These are phyloP conservation scores for Oryzias melastigma DNA, from an alignment of 2,113 vertebrate species.

Conservation along the genomic window DNA sequence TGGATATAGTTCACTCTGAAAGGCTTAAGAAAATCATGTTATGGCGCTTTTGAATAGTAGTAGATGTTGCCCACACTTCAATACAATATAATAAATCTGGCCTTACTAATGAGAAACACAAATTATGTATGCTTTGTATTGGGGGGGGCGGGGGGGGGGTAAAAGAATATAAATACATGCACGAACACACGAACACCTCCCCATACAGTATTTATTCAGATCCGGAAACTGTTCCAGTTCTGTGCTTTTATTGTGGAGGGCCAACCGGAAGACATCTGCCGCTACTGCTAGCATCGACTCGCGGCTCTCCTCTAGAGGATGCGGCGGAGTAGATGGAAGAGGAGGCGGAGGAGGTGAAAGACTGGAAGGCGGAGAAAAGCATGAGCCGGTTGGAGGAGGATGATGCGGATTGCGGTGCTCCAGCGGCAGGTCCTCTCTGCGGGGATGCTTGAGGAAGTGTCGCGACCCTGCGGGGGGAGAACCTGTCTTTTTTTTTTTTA, in stretches of 20 bases:
- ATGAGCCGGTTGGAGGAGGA: slow-evolving; percentile 45
- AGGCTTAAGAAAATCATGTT: no score
- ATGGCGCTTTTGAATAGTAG: no score
- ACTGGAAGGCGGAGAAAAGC: slow-evolving; percentile 50
- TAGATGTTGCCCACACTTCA: no score
- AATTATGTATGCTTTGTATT: no score
- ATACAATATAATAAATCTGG: no score
- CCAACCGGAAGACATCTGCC: background rate
- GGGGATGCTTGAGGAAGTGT: slow-evolving; percentile 24
- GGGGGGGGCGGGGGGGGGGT: no score
- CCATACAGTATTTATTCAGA: no score
- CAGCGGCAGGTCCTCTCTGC: slow-evolving; percentile 9
- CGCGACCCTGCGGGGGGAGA: slow-evolving; percentile 33
- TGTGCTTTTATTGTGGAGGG: slow-evolving; percentile 40
- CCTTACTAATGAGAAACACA: no score
- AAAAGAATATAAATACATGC: no score
- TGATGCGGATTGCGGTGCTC: slow-evolving; percentile 69
- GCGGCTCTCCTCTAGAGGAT: slow-evolving; percentile 53
- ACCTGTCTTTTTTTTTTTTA: background rate
- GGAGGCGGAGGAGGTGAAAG: slow-evolving; percentile 67
- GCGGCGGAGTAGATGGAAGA: slow-evolving; percentile 68
- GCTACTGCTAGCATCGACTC: background rate
- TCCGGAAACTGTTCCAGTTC: no score
- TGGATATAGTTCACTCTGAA: no score
- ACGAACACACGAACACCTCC: no score